phyloP scores from a whole-genome alignment of 2,113 vertebrate species.

The Glaucidium brasilianum region DNA sequence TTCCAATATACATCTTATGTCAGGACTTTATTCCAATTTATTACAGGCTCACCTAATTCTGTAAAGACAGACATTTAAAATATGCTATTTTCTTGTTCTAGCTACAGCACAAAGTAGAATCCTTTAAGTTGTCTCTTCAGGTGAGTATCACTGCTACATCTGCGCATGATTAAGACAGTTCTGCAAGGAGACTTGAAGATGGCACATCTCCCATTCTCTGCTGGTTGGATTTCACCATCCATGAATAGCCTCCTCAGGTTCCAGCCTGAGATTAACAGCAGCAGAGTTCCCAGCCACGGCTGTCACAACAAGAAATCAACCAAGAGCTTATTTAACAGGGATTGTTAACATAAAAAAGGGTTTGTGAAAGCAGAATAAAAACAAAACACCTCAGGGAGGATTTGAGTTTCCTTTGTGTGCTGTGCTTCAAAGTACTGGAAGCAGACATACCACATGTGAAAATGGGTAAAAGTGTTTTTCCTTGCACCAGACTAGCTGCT shows the following conservation, averaged over 20 bases:
- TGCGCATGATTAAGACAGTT: neutral
- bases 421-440: neutral
- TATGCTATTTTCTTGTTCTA: neutral
- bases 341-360: neutral
- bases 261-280: neutral
- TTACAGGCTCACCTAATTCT: neutral
- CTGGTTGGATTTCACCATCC: neutral
- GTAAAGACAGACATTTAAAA: neutral
- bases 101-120: neutral
- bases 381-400: neutral
- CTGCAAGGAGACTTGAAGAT: neutral
- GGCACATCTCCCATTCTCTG: neutral
- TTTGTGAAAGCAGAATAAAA: slow-evolving; percentile 9
- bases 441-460: neutral
- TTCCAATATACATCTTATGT: neutral
- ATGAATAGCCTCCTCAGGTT: neutral
- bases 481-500: neutral
- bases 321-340: neutral
- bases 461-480: neutral
- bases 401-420: neutral
- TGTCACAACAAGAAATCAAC: neutral
- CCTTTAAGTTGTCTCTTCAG: neutral
- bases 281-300: neutral
- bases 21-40: neutral
- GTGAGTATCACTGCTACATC: neutral